Base-by-base conservation (phyloP, 2,888 invertebrate species). In the Dynastes maya region DNA sequence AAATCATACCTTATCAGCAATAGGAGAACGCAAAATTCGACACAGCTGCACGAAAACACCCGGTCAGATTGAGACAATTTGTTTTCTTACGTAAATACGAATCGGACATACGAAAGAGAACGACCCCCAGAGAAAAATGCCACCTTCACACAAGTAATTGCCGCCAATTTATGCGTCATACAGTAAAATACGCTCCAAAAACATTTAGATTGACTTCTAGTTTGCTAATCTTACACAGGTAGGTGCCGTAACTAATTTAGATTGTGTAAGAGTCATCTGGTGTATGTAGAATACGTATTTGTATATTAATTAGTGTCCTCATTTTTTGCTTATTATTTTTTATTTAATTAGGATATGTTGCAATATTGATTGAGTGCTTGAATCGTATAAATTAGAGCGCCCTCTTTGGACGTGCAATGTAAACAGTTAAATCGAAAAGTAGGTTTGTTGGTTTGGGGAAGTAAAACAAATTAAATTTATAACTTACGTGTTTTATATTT, bases 401-500 rank as follows among this genome's bases (percentile, higher is more conserved):
- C 32, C 22, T 22, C 22, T 22, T 22, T 22, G 22, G 22, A 22
- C 22, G 22, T 22, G 1, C 22, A 22, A 22, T 22, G 22, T 22
- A 22, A 22, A 22, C 22, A 22, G 22, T 22, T 22, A 22, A 22
- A 22, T 22, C 22, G 22, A 22, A 22, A 22, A 22, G 22, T 22
- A 22, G 22, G 22, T 22, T 22, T 22, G 22, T 22, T 22, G 0
- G 22, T 22, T 22, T 45, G 2, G 45, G 45, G 29, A 45, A 32
- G 37, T 9, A 45, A 40, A 16, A 72, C 58, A 68, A 29, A 45
- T 40, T 40, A 61, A 58, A 8, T 11, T n/a, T 58, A 72, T 72
- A 72, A 72, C 72, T 72, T 72, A 72, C 72, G 72, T 78, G 65
- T 71, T 63, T 72, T 78, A 78, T 72, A 72, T 76, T 81, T 76